Evolutionary conservation across 2,113 vertebrate genomes (phyloP).

Genomic region (Toxostoma redivivum): DNA sequence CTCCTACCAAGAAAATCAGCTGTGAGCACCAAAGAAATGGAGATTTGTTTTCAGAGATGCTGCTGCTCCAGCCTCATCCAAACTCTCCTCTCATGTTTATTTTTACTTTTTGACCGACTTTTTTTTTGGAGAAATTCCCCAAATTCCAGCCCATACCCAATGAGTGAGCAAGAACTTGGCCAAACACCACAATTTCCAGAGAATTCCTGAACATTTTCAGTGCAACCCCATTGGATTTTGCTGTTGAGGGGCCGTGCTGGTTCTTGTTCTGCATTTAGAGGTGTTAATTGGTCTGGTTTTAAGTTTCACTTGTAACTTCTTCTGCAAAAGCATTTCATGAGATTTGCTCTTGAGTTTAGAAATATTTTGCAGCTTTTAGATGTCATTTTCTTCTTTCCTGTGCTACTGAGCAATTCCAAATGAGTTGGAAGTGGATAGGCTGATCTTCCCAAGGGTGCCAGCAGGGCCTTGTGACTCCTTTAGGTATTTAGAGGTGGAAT

Average conservation of each 20-base stretch:
- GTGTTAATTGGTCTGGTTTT: not conserved
- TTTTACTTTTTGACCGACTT: not conserved
- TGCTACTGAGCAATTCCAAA: not conserved
- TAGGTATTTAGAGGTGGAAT: not conserved
- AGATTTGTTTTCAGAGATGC: not conserved
- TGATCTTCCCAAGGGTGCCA: not conserved
- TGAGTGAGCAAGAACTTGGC: constrained; percentile 43
- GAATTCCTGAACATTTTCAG: constrained; percentile 6
- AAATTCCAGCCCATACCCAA: not conserved
- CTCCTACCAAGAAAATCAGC: not conserved
- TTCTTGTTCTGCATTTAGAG: not conserved
- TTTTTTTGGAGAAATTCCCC: constrained; percentile 55
- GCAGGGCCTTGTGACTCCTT: not conserved
- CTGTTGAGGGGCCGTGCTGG: not conserved
- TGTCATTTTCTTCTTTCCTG: not conserved
- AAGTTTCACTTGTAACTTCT: not conserved
- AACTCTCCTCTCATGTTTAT: not conserved
- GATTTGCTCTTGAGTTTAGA: not conserved
- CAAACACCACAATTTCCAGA: constrained; percentile 39
- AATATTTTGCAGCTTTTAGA: not conserved
- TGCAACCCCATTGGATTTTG: not conserved
- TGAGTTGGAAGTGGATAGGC: not conserved
- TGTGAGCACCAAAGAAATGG: not conserved
- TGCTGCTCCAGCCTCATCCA: not conserved
- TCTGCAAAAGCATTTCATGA: not conserved